Base-by-base conservation (phyloP, 1,140 invertebrate genomes). In the Cyphomyrmex costatus region DNA sequence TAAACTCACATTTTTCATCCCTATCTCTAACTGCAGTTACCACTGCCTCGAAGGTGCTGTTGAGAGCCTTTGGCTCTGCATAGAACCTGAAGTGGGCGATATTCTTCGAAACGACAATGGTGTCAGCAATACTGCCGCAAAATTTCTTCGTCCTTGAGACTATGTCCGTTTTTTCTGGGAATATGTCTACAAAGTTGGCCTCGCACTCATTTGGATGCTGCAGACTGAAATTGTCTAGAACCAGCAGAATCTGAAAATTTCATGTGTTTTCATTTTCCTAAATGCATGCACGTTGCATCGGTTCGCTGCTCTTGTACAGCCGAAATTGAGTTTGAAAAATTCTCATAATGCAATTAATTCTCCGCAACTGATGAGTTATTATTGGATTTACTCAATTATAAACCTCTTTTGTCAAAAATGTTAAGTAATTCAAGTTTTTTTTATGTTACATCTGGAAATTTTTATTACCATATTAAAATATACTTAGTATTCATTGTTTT, bases 121-220 rank as follows among this genome's bases (percentile, higher is more conserved):
- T 94, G 86, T 98, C 97, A 0, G 97, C 97, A 10, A 97, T 97
- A 19, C 97, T 97, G 0, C 98, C 97, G 92, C 98, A 98, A 94
- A 97, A 98, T 90, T 97, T 96, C 89, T 96, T 96, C 16, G 96
- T 86, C 79, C 96, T 95, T 58, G 96, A 95, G 60, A 96, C 95
- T 87, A 97, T 94, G 88, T 97, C 96, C 33, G 97, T 97, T 76
- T 95, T 94, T 78, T 96, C 96, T 7, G 96, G 96, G 93, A 98
- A 98, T 63, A 98, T 95, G 92, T 98, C 97, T 58, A 98, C 95
- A 92, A 97, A 98, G 94, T 98, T 98, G 16, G 95, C 96, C n/a
- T 97, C 96, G 90, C 98, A 98, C 89, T 98, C 97, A 93, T 98
- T 98, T 1, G 98, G 97, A 89, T 96, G 96, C 58, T 96, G 96